Conservation (phyloP, 2,113 vertebrate genomes). For the Erythrocebus patas region DNA sequence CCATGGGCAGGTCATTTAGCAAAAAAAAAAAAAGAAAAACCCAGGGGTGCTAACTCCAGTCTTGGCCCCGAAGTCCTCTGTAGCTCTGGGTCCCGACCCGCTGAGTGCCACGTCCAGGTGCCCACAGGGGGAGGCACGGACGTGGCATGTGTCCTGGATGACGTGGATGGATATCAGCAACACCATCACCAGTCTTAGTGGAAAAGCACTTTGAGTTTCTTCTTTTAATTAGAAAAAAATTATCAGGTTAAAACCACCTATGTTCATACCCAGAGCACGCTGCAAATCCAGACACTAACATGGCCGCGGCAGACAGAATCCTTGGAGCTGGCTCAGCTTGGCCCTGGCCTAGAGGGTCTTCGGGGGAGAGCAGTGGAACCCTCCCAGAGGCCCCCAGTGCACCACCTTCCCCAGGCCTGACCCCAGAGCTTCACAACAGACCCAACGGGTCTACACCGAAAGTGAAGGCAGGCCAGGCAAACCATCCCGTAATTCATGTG, state of each 20-base stretch:
- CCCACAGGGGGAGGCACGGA: no score
- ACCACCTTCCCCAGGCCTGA: not conserved
- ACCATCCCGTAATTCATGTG: not conserved
- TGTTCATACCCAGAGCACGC: not conserved
- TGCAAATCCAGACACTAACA: not conserved
- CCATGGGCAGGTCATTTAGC: not conserved
- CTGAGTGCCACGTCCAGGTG: no score
- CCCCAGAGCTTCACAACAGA: not conserved
- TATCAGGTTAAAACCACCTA: no score
- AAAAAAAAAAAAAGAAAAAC: not conserved
- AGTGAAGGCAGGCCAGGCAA: not conserved
- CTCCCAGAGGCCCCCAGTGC: no score
- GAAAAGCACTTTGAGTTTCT: not conserved
- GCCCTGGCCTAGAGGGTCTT: not conserved
- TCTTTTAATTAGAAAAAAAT: no score
- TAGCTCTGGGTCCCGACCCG: no score
- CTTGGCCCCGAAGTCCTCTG: no score
- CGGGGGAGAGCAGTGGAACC: no score
- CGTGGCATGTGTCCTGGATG: no score
- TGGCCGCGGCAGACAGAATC: rapidly evolving
- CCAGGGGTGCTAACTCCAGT: no score
- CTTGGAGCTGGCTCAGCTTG: not conserved
- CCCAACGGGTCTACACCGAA: rapidly evolving
- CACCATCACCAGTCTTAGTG: not conserved
- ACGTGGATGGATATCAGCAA: not conserved